Conservation (phyloP, 1,140 invertebrate genomes). For the Pseudachorutes palmiensis region DNA sequence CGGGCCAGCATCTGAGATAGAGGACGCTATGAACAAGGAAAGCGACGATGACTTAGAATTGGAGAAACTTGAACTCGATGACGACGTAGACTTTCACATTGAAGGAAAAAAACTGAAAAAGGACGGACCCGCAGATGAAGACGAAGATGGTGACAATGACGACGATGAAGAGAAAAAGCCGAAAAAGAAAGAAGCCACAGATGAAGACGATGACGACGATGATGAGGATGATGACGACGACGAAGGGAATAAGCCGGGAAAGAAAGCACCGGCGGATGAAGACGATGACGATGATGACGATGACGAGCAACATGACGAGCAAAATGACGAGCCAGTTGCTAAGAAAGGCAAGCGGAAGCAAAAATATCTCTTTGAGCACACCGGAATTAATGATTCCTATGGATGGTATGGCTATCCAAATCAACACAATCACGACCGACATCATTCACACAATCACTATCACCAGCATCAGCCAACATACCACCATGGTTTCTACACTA, state of each 20-base stretch:
- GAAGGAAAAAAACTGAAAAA: not conserved
- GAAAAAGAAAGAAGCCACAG: not conserved
- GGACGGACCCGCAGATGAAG: not conserved
- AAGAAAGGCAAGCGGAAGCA: not conserved
- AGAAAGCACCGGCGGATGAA: not conserved
- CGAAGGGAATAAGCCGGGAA: not conserved
- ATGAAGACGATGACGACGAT: slow-evolving; percentile 1
- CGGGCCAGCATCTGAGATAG: not conserved
- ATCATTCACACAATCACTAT: slow-evolving; percentile 4
- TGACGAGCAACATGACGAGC: no score
- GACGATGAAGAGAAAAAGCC: not conserved
- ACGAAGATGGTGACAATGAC: not conserved
- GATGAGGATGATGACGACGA: slow-evolving; percentile 1
- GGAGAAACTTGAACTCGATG: not conserved
- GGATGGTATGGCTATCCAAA: slow-evolving; percentile 1
- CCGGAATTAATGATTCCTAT: not conserved
- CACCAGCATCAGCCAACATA: slow-evolving; percentile 3
- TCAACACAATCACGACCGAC: not conserved
- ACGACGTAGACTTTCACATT: not conserved
- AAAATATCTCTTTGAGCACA: not conserved
- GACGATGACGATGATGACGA: no score
- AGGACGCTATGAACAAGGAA: not conserved
- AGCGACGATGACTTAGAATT: not conserved
- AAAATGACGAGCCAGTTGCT: not conserved
- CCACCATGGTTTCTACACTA: slow-evolving; percentile 5